Percentiles rank a stretch among this genome's conserved stretches.
phyloP scores from a whole-genome alignment of 2,888 invertebrate genomes.

The Lochmaea capreae region DNA sequence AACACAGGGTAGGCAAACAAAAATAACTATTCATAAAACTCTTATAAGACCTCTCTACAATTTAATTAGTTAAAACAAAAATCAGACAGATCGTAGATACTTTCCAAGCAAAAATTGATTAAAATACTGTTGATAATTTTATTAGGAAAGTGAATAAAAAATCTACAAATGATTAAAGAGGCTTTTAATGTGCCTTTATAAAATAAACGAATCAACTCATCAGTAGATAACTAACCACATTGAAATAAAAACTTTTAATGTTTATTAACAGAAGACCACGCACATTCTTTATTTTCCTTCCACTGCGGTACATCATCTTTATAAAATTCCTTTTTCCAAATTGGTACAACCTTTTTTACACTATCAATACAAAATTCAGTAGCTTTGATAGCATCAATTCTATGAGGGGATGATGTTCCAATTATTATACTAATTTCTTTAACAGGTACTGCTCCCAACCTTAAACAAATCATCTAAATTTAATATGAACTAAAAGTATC shows the following conservation, averaged over 20 bases:
- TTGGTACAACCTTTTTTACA: constrained; percentile 88
- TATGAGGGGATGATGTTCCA: constrained; percentile 89
- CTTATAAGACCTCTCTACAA: too few relatives aligned
- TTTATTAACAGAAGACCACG: constrained; percentile 71
- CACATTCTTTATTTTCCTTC: constrained; percentile 88
- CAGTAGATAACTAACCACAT: constrained; percentile 2
- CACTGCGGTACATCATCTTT: constrained; percentile 71
- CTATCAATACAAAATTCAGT: constrained; percentile 86
- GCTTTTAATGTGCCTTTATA: constrained; percentile 7
- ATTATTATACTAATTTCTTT: constrained; percentile 91
- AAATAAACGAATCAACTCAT: background rate
- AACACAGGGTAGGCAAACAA: too few relatives aligned
- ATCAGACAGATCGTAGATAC: too few relatives aligned
- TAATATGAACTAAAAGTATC: background rate
- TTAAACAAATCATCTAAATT: constrained; percentile 59
- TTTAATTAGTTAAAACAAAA: too few relatives aligned
- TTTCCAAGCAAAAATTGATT: too few relatives aligned
- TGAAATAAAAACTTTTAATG: constrained; percentile 21
- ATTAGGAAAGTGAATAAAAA: background rate
- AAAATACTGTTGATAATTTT: too few relatives aligned
- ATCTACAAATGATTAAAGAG: background rate
- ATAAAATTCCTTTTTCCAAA: constrained; percentile 97
- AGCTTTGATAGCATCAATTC: constrained; percentile 84
- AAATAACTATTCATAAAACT: too few relatives aligned
- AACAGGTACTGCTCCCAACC: constrained; percentile 85